Base-by-base conservation (phyloP, 2,888 invertebrate species). In the Lasioglossum lativentre region DNA sequence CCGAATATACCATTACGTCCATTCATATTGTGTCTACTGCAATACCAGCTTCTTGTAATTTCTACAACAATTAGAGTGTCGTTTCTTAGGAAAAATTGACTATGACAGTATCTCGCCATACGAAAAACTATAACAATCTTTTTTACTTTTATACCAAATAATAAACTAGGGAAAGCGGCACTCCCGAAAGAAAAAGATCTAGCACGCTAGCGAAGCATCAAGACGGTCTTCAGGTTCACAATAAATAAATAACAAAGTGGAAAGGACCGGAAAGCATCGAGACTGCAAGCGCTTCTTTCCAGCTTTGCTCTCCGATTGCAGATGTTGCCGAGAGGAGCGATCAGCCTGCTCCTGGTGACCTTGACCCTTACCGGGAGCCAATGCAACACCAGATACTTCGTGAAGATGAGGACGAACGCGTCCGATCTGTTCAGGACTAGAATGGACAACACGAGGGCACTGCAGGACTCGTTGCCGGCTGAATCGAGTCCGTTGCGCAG, bases 401-500 rank as follows among this genome's bases (percentile, higher is more conserved):
- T 91, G 14, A 91, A 93, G 83, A 86, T 90, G 89, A 82, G 84
- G 27, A 86, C 86, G 4, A 90, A 93, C 80, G 86, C 86, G 14
- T 90, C 92, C 40, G 90, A 91, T 6, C 80, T 91, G 63, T 89
- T 92, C 74, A 90, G 85, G 42, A 91, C 90, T 27, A 91, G 82
- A 40, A 82, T 71, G 16, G 90, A 91, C 10, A 86, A 83, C 34
- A 30, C 82, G 34, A 86, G 90, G 71, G 82, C 88, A 42, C 80
- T 88, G 2, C 86, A 87, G 30, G 82, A 86, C 14, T 86, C 90
- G 52, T 85, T 88, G 76, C 93, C 70, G 94, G 93, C 80, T 95
- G 95, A 47, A 19, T 88, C 95, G 96, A 94, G 95, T 95, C 0
- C 95, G 34, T 23, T 38, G 95, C 88, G 45, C 30, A 95, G 79